Conservation (phyloP, 1,140 invertebrate genomes). For the Drosophila ogumai region DNA sequence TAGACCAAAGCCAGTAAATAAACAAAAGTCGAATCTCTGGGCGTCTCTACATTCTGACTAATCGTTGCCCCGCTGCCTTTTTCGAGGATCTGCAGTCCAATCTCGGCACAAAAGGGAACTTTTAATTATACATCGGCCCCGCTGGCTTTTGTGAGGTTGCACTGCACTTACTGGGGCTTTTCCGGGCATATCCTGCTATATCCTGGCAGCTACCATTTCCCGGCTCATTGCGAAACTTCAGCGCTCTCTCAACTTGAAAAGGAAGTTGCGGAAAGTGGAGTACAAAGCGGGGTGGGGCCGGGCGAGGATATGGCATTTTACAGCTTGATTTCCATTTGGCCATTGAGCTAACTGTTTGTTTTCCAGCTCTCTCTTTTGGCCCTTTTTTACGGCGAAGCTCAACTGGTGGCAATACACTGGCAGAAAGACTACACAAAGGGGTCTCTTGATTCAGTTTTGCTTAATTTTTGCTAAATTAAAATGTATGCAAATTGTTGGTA, state of each 20-base stretch:
- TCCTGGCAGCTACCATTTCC: conserved; percentile 54
- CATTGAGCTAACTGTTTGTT: conserved; percentile 55
- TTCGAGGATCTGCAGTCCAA: conserved; percentile 6
- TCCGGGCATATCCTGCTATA: conserved; percentile 44
- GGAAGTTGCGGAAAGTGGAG: conserved; percentile 25
- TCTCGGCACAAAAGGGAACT: conserved; percentile 39
- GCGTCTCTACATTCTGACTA: neutral
- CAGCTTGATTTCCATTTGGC: conserved; percentile 71
- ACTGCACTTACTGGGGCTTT: conserved; percentile 10
- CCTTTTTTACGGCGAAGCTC: conserved; percentile 1
- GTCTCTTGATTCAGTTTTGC: too few relatives aligned
- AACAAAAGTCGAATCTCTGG: neutral
- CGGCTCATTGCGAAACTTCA: conserved; percentile 52
- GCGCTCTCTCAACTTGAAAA: conserved; percentile 35
- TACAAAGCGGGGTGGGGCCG: neutral
- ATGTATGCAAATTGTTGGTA: neutral
- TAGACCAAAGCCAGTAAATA: neutral
- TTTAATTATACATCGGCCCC: conserved; percentile 48
- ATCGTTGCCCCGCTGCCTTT: neutral
- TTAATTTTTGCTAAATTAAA: neutral
- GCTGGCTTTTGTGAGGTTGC: conserved; percentile 15
- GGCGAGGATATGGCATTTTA: conserved; percentile 42
- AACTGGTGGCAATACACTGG: conserved; percentile 33
- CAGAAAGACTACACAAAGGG: neutral
- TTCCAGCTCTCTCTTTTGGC: conserved; percentile 11